Evolutionary conservation across 64 coral and sea anemone genomes (phyloP).

Genomic region (Pocillopora verrucosa): DNA sequence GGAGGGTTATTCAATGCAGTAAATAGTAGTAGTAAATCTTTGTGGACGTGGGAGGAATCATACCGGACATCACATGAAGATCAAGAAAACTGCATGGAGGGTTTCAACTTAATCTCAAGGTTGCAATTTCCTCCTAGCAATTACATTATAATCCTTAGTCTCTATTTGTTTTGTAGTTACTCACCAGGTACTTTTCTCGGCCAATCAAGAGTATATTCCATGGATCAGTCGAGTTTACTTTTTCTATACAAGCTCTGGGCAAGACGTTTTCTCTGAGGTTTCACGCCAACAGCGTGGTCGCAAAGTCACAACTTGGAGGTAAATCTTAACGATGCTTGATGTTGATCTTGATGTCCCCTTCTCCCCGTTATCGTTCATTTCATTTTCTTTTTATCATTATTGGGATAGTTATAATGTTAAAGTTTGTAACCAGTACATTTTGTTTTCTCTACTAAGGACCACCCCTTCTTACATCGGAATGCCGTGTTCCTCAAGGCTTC

Average conservation of each 20-base stretch:
- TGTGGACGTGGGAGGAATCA: too few species aligned
- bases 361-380: too few species aligned
- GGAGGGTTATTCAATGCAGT: too few species aligned
- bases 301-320: not conserved
- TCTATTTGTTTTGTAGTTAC: not conserved
- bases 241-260: not conserved
- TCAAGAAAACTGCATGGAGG: too few species aligned
- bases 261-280: not conserved
- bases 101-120: too few species aligned
- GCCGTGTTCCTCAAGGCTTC: not conserved
- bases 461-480: not conserved
- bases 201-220: not conserved
- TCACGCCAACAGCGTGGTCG: not conserved
- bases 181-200: slow-evolving; percentile 12
- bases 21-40: too few species aligned
- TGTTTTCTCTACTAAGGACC: not conserved
- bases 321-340: too few species aligned
- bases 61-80: too few species aligned
- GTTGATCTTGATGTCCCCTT: not conserved
- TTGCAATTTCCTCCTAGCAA: too few species aligned
- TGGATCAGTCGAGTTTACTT: slow-evolving; percentile 14
- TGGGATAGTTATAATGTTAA: too few species aligned
- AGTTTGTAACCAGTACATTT: too few species aligned
- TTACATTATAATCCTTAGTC: not conserved
- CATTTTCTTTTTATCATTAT: too few species aligned